These are phyloP conservation scores for Ladona fulva DNA, from an alignment of 1,140 invertebrate species.

Conservation along the genomic window DNA sequence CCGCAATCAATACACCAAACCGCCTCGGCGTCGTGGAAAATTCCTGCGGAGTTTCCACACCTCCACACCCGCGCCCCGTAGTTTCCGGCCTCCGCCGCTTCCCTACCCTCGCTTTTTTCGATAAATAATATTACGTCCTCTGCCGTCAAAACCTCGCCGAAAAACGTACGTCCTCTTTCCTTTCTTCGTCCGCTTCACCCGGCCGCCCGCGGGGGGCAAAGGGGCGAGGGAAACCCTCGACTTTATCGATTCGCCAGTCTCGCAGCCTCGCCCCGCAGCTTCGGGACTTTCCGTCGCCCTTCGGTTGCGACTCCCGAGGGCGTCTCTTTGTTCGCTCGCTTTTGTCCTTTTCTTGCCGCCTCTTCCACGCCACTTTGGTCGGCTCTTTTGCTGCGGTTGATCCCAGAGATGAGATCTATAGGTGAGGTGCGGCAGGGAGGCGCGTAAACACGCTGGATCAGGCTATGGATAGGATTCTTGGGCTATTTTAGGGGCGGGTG, in stretches of 20 bases:
- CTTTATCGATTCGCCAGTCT: neutral
- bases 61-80: neutral
- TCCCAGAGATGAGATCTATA: neutral
- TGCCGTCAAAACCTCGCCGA: constrained; percentile 4
- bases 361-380: neutral
- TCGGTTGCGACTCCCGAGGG: neutral
- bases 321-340: neutral
- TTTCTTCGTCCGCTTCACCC: neutral
- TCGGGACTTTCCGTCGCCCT: neutral
- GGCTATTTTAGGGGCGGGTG: neutral
- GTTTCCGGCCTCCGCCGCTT: neutral
- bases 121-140: neutral
- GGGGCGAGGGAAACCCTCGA: neutral
- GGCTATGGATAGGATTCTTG: neutral
- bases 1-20: neutral
- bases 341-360: neutral
- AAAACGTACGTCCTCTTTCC: neutral
- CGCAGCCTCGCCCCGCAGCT: neutral
- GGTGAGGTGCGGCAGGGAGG: neutral
- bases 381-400: neutral
- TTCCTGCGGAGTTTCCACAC: neutral
- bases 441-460: neutral
- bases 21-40: neutral
- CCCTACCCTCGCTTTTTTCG: neutral
- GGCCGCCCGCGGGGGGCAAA: neutral